Evolutionary conservation across 2,888 invertebrate genomes (phyloP), one percentile per base, ranked within the genome.

Genomic region (Embidobia sp.): DNA sequence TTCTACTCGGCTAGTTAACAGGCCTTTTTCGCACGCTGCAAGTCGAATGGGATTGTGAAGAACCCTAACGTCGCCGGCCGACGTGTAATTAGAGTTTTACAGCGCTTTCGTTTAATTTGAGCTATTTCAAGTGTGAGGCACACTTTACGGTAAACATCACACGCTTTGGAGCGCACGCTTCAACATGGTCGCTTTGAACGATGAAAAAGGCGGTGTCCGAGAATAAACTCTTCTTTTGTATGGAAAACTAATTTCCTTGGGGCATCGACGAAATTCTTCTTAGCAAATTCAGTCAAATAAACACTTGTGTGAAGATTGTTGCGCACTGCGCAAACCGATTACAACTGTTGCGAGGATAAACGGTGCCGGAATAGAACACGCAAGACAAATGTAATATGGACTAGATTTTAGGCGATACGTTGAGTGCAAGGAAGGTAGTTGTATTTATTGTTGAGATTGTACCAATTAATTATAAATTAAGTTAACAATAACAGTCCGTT

Each of bases 101-200:
- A 35, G 13, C 11, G 26, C 55, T 63, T 63, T 63, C 63, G 26
- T 63, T 64, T 33, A 55, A 72, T 55, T 70, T 63, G 53, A 46
- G 63, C 40, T 48, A 31, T 55, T 64, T 53, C 27, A 48, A 63
- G 48, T 48, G 40, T 48, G 35, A 51, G 44, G 46, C 42, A 37
- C 55, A 63, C 55, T 63, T 72, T 72, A 63, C 53, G 53, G 55
- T 63, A 53, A 55, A 64, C 55, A 63, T 44, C 48, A 19, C 46
- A 55, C 48, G 55, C 53, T 72, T 61, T 72, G 44, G 35, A 72
- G 63, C 63, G 48, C 55, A 53, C 16, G 55, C 51, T 37, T 27
- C 29, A 33, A 22, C 18, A 16, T n/a, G n/a, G n/a, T n/a, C 18
- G 29, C 61, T 72, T 72, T 46, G 63, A 63, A 55, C 3, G 3